Evolutionary conservation across 64 coral and sea anemone species (phyloP), one percentile per base, ranked within the genome.

Genomic region (Actinia equina): DNA sequence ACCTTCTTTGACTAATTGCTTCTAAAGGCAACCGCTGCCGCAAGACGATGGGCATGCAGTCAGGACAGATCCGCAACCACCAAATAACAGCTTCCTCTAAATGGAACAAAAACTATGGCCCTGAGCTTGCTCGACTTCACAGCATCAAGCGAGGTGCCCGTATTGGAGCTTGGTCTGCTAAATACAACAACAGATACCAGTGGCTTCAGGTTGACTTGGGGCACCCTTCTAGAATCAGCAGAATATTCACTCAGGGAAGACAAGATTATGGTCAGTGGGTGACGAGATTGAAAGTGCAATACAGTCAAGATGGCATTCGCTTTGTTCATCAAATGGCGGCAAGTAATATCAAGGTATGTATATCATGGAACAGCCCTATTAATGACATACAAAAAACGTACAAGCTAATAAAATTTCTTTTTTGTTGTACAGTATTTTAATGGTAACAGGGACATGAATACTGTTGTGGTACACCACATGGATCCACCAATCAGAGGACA

Each of bases 361-460:
- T 0, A 25, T 26, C 19, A 71, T 10, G 12, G 6, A 8, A 54
- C 52, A 54, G 6, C 12, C 30, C 30, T 37, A 37, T 37, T 37
- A 37, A 37, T 37, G 30, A 37, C 30, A 37, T 37, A 37, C 46
- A 49, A 49, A 49, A 1, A 1, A 6, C 3, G 46, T 8, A 8
- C 46, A 57, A 57, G 11, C 3, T 65, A n/a, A 19, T 4, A 0
- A n/a, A 41, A 74, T 30, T 12, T 8, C 15, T 7, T 80, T 54
- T 58, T 27, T 85, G 2, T 84, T 55, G n/a, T 41, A 10, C 76
- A 98, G 95, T 85, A 92, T 37, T 98, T 98, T 56, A 84, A 54
- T 11, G 95, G 56, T 62, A 98, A 98, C 62, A 77, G 86, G 10
- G 92, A 98, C 67, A 87, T 85, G 70, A 93, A 98, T 52, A 83